Evolutionary conservation across 1,140 invertebrate genomes (phyloP), one percentile per base, ranked within the genome.

Genomic region (Proctacanthus coquilletti): DNA sequence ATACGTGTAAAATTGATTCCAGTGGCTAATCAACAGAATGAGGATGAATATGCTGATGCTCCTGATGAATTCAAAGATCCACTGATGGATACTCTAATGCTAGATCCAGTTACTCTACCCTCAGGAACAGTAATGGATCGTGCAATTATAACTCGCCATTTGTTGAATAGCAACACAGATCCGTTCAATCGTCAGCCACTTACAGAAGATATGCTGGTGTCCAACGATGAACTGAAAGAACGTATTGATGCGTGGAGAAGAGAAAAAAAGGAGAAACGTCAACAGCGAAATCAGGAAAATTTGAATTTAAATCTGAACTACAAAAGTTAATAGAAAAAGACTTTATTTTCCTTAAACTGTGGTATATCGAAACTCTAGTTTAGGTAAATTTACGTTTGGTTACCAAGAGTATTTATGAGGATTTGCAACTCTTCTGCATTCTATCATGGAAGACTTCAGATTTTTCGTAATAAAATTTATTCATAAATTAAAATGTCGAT

Each of bases 21-120:
- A 51, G 71, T 84, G 40, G 75, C 81, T 42, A 95, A 95, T 64
- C 74, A 83, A 51, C 77, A 84, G 44, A 74, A 75, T 45, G 81
- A 87, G 52, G 85, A 92, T 43, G 92, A 96, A 61, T 91, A 80
- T 53, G 86, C 84, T 19, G 92, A 98, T 61, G 89, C 91, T 29
- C 94, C 94, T 1, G 93, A 98, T 46, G 92, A 97, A 62, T 98
- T 95, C 60, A 80, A 80, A 64, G 93, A 97, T 72, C 91, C 93
- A 0, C 63, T 98, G 2, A 96, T 98, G 92, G 88, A 93, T 52
- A 97, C 92, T 1, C 61, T 98, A 14, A 97, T 98, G 93, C 80
- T 80, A 2, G 91, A 98, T 61, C 94, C 94, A 3, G 92, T 98
- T 0, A 68, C 81, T 40, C 65, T 98, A 41, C 93, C 93, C 8